Base-by-base conservation (phyloP, 2,888 invertebrate species). In the Stenurella melanura region DNA sequence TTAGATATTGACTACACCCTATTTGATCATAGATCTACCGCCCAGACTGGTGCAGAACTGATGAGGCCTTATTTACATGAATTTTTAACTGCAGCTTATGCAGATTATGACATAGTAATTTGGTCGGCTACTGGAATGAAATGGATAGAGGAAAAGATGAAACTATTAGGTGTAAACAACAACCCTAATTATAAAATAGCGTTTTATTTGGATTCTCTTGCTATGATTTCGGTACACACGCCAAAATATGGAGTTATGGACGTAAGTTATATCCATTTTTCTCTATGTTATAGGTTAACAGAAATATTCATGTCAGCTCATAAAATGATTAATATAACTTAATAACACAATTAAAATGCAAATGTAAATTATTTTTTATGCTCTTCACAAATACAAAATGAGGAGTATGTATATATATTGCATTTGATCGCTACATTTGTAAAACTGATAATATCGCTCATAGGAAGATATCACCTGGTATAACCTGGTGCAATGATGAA, bases 71-170 rank as follows among this genome's bases (percentile, higher is more conserved):
- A 93, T 89, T 92, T 98, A 38, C 98, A 99, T 87, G 98, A 98
- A 89, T 98, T 98, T 89, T 91, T 98, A 0, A 94, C 95, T 0
- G 92, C 94, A 0, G 96, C 97, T 0, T 97, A 97, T 86, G 93
- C 94, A 87, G 92, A 97, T 89, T 98, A 98, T 85, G 98, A 98
- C 86, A 98, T 98, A 82, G 98, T 97, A 0, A 98, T 99, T 82
- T 99, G 98, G 98, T 98, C 98, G 4, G 98, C 98, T 0, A 98
- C 98, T 0, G 96, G 96, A 78, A 98, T 98, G 98, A 97, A 97
- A 86, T 98, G 98, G 98, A 98, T 99, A 61, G 96, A 98, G 84
- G 97, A 98, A 86, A 98, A 98, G 90, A 98, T 99, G 98, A 94
- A 95, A 77, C 90, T 98, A 61, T 91, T 99, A 0, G 98, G 98